Evolutionary conservation across 2,888 invertebrate genomes (phyloP), one percentile per base, ranked within the genome.

Genomic region (Atrina japonica): DNA sequence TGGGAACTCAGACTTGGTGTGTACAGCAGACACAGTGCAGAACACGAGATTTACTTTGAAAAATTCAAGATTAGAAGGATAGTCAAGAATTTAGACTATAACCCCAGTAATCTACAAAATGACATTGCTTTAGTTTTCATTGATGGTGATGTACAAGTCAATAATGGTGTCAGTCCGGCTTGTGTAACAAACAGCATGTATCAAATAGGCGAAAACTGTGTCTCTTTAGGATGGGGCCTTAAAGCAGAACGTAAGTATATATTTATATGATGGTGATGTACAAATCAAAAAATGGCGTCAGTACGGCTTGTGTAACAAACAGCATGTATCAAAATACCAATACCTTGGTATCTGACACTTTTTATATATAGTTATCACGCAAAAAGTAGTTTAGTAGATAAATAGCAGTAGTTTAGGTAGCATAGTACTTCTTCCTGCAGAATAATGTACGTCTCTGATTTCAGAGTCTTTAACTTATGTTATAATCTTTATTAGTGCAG

Each of bases 191-290:
- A 41, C 11, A 41, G 49, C 3, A 58, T 64, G 30, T 64, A 64
- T 35, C 35, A 18, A 7, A 23, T 40, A 11, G 35, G 64, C 25
- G 58, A 69, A 18, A 64, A 56, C 27, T 63, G 64, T 14, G 63
- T 69, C 5, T 41, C 50, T 18, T 35, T 61, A 3, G 69, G 69
- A 43, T 69, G 69, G 69, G 69, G 69, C n/a, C 18, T 50, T 7
- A 64, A 49, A 21, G 30, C 11, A 5, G 49, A 69, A 58, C 50
- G 69, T 64, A 58, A 35, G 35, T 35, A 35, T 11, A n/a, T n/a
- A n/a, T n/a, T n/a, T n/a, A n/a, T n/a, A n/a, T 3, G 41, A 47
- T 16, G 40, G 47, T 7, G 27, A 30, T 23, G 43, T 64, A 1
- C 47, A 25, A 43, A 58, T 58, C n/a, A 64, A 27, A 6, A n/a